Evolutionary conservation across 2,888 invertebrate species (phyloP), one percentile per base, ranked within the genome.

Genomic region (Agrochola lychnidis): DNA sequence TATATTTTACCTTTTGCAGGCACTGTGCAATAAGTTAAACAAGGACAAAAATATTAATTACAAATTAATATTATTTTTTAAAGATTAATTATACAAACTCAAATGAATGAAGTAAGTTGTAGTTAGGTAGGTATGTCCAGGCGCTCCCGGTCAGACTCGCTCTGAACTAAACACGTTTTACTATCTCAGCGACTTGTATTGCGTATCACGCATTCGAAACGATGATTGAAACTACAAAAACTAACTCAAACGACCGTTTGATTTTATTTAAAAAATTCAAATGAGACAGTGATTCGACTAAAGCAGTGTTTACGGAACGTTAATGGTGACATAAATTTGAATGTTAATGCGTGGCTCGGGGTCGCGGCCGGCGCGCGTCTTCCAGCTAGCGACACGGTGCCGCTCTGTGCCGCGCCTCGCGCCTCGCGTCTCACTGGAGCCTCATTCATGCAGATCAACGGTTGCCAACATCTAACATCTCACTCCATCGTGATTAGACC

Each of bases 251-350:
- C 62, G 75, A 64, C 62, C 70, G 76, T 64, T 79, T 69, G 70
- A 81, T 79, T 84, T 76, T 75, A 68, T 79, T 83, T 70, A 53
- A 81, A 71, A 86, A 79, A 82, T 87, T 85, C 69, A 78, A 88
- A 85, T 85, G 73, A 81, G 86, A 78, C 87, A 85, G 86, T 89
- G 89, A 90, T 88, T 88, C 86, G 89, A 84, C 85, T 87, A 88
- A 88, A 89, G 87, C 86, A 79, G 77, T 87, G 89, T 89, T 91
- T 88, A 91, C 89, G 88, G 82, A 86, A 80, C 87, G 87, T 86
- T 88, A 87, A 89, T 89, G 87, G 87, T 83, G 87, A 89, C 91
- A 91, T 91, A 87, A 87, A 91, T 91, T 91, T 88, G 84, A 91
- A 91, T 91, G 80, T 82, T 88, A 92, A 91, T 90, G 88, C 76